Conservation (phyloP, 2,113 vertebrate genomes). For the Gobiocypris rarus region DNA sequence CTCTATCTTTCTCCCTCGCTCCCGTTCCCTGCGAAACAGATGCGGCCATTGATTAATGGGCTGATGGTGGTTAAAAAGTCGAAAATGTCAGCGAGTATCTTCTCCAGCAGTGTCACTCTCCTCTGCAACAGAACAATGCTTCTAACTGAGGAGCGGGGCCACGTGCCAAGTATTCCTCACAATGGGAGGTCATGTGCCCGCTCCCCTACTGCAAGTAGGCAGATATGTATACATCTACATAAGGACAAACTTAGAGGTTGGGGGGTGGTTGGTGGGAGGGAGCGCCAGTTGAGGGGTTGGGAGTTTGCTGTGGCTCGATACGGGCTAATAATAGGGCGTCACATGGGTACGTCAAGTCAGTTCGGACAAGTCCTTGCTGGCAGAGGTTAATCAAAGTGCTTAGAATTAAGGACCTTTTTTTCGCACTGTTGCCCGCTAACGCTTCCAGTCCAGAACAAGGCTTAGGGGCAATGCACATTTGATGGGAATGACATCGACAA, state of each 20-base stretch:
- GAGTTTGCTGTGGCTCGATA: slow-evolving; percentile 58
- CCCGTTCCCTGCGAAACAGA: slow-evolving; percentile 74
- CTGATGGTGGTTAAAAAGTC: slow-evolving; percentile 79
- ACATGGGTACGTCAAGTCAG: slow-evolving; percentile 77
- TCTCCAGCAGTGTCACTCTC: slow-evolving; percentile 77
- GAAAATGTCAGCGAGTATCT: slow-evolving; percentile 83
- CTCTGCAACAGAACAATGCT: slow-evolving; percentile 78
- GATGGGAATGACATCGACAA: slow-evolving; percentile 81
- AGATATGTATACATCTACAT: slow-evolving; percentile 68
- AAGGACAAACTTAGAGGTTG: slow-evolving; percentile 41
- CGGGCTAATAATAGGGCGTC: slow-evolving; percentile 82
- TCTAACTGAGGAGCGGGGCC: slow-evolving; percentile 74
- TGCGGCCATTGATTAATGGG: slow-evolving; percentile 82
- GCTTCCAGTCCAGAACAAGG: slow-evolving; percentile 45
- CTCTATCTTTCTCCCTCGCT: slow-evolving; percentile 30
- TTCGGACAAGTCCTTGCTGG: slow-evolving; percentile 79
- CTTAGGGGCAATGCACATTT: slow-evolving; percentile 75
- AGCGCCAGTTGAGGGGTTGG: slow-evolving; percentile 57
- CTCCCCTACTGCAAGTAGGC: slow-evolving; percentile 77
- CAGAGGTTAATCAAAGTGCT: slow-evolving; percentile 68
- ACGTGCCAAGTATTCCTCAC: slow-evolving; percentile 82
- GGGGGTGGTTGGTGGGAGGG: slow-evolving; percentile 60
- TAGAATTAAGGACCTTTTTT: slow-evolving; percentile 55
- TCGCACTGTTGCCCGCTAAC: slow-evolving; percentile 28
- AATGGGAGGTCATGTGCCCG: slow-evolving; percentile 79